Base-by-base conservation (phyloP, 2,888 invertebrate genomes). In the Euzophera pinguis region DNA sequence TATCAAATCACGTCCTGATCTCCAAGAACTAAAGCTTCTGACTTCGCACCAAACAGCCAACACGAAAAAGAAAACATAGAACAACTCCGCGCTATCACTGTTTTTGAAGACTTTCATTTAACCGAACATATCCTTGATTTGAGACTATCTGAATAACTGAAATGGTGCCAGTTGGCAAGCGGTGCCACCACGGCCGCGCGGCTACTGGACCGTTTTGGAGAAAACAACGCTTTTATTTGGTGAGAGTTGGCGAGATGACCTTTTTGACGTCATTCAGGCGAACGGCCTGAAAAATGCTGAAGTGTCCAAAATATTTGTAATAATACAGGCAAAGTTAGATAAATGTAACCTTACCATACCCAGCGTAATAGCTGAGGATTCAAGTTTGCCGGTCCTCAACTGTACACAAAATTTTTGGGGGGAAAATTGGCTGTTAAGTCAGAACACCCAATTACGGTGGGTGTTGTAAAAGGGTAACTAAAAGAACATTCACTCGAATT, bases 11-110 rank as follows among this genome's bases (percentile, higher is more conserved):
- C 16, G 14, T n/a, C 22, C n/a, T 8, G 38, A 6, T n/a, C 49
- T 50, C 49, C 39, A 50, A 32, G n/a, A 32, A 14, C 39, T 47
- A 9, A 43, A 50, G 47, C 45, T 56, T 22, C 60, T 61, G 50
- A 63, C 61, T 54, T 75, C 71, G 27, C 65, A 51, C 65, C 65
- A 71, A 47, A 69, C 14, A 4, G 65, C 72, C 3, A 67, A 6
- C 47, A 65, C 53, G 3, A 71, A 27, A 48, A 69, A 53, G 9
- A 58, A 37, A 14, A 65, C 52, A 53, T 67, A 71, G 1, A 64
- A 50, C 43, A 64, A 34, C 50, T 56, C 60, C 41, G 43, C 38
- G 22, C 35, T 52, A 8, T 60, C 59, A 32, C 47, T 52, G 14
- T 52, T 29, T 22, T 35, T 50, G 27, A 34, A 34, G 39, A 53